These are phyloP conservation scores for Maccullochella peelii DNA, from an alignment of 2,113 vertebrate genomes.

Conservation along the genomic window DNA sequence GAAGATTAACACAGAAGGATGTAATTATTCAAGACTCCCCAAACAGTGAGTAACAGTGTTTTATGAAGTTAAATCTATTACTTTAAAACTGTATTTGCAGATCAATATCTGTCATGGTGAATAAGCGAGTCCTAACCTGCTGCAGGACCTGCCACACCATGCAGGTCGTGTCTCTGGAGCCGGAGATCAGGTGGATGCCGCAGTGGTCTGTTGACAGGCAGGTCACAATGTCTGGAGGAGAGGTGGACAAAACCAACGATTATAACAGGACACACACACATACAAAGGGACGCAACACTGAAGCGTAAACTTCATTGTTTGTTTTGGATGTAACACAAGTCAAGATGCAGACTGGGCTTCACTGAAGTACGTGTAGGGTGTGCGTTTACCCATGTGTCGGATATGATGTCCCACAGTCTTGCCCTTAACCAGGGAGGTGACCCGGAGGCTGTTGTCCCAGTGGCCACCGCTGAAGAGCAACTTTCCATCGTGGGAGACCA, in stretches of 20 bases:
- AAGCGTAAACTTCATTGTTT: neutral
- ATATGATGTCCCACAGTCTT: conserved; percentile 92
- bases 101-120: no score
- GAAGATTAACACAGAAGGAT: no score
- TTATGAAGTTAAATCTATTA: neutral
- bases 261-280: neutral
- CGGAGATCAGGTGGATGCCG: conserved; percentile 96
- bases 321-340: neutral
- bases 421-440: conserved; percentile 93
- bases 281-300: neutral
- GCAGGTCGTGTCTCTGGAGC: conserved; percentile 96
- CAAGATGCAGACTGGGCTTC: neutral
- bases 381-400: conserved; percentile 91
- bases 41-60: neutral
- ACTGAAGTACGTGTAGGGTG: neutral
- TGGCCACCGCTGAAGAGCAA: conserved; percentile 96
- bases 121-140: conserved; percentile 84
- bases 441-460: conserved; percentile 97
- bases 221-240: conserved; percentile 91
- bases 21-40: neutral
- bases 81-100: neutral
- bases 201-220: conserved; percentile 96
- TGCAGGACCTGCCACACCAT: conserved; percentile 98
- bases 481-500: conserved; percentile 96
- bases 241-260: neutral